These are phyloP conservation scores for Telmatherina bonti DNA, from an alignment of 2,797 vertebrate species.

Conservation along the genomic window DNA sequence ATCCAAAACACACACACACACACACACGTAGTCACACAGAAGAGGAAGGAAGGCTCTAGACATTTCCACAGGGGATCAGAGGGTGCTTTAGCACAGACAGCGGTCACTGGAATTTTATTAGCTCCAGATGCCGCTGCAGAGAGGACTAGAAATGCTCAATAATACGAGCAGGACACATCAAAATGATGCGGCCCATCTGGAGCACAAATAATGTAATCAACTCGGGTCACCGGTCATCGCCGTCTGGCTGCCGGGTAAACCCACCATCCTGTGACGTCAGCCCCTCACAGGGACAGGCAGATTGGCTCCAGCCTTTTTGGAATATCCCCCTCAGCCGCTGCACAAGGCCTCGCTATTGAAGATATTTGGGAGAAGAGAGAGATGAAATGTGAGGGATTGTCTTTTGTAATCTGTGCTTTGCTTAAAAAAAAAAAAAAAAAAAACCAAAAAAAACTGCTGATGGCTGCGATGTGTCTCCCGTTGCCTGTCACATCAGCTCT, in stretches of 20 bases:
- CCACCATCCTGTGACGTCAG: constrained; percentile 68
- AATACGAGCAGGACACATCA: constrained; percentile 61
- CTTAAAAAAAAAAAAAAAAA: constrained; percentile 16
- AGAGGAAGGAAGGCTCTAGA: constrained; percentile 18
- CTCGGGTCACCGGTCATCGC: constrained; percentile 69
- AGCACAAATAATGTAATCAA: constrained; percentile 78
- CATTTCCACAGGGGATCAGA: constrained; percentile 30
- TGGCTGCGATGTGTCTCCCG: constrained; percentile 47
- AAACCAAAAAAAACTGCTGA: constrained; percentile 35
- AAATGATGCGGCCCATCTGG: constrained; percentile 75
- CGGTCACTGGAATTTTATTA: constrained; percentile 61
- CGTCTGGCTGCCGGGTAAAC: constrained; percentile 61
- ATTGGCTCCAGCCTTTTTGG: constrained; percentile 14
- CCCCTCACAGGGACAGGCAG: constrained; percentile 17
- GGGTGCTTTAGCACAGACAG: constrained; percentile 20
- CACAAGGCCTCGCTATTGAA: constrained; percentile 14
- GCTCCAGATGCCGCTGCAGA: constrained; percentile 65
- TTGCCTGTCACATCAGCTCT: constrained; percentile 56
- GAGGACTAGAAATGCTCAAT: constrained; percentile 47
- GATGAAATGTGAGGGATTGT: constrained; percentile 54
- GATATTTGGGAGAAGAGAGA: constrained; percentile 26
- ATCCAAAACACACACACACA: constrained; percentile 13
- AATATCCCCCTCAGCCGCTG: constrained; percentile 41
- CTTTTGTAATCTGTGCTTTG: constrained; percentile 43
- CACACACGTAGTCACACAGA: neutral